A percentile compares a stretch with the other conserved stretches of the same genome.
Evolutionary conservation across 2,797 vertebrate species (phyloP).

Genomic region (Sparidentex hasta): DNA sequence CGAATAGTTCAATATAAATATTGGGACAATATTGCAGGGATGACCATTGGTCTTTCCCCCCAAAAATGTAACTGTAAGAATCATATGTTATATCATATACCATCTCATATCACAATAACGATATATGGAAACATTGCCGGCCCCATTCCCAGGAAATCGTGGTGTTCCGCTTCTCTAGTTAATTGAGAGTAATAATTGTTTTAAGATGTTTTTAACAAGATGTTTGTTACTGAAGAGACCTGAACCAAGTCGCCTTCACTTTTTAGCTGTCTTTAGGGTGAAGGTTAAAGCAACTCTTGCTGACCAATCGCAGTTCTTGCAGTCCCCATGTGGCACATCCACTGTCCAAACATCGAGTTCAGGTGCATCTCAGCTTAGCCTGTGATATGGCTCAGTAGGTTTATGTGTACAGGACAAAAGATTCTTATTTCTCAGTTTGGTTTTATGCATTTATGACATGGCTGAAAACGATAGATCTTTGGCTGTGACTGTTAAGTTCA

Average conservation of each 20-base stretch:
- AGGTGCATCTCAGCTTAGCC: not conserved
- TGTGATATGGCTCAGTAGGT: not conserved
- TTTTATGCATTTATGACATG: not conserved
- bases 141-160: too few species aligned
- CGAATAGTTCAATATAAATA: too few species aligned
- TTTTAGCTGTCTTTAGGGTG: not conserved
- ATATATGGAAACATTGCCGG: too few species aligned
- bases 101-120: too few species aligned
- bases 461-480: too few species aligned
- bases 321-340: too few species aligned
- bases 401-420: not conserved
- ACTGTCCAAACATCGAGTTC: not conserved
- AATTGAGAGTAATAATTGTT: too few species aligned
- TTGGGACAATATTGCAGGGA: too few species aligned
- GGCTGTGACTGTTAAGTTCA: not conserved
- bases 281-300: not conserved
- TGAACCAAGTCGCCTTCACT: not conserved
- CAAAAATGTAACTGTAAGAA: too few species aligned
- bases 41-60: too few species aligned
- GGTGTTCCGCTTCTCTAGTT: too few species aligned
- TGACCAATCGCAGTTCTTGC: not conserved
- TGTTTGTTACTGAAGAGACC: not conserved
- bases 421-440: not conserved
- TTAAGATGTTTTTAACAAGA: not conserved
- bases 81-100: too few species aligned